Evolutionary conservation across 2,797 vertebrate species (phyloP).

Genomic region (Alauda arvensis): DNA sequence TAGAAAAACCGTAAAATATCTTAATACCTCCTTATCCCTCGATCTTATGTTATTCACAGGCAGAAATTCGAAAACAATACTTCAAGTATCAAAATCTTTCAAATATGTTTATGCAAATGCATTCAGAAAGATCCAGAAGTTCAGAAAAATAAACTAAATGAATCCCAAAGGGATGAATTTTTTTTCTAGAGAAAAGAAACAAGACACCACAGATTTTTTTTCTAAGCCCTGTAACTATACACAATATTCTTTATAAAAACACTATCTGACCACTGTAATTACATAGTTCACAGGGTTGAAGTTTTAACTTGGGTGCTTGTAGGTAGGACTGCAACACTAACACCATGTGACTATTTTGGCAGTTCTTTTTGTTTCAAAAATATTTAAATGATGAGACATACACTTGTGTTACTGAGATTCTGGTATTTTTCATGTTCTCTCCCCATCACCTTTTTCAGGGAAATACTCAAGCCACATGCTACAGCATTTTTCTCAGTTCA

Average conservation of each 20-base stretch:
- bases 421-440: not conserved
- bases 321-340: not conserved
- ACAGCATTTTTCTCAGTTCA: not conserved
- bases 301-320: not conserved
- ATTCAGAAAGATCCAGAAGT: constrained; percentile 41
- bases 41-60: not conserved
- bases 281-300: not conserved
- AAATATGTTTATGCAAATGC: constrained; percentile 8
- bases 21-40: not conserved
- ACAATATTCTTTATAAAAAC: constrained; percentile 29
- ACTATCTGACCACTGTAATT: constrained; percentile 12
- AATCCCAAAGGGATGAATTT: constrained; percentile 13
- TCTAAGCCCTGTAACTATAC: constrained; percentile 26
- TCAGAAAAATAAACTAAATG: constrained; percentile 36
- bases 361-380: not conserved
- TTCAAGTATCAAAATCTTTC: not conserved
- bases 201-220: constrained; percentile 18
- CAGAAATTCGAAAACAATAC: not conserved
- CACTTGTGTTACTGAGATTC: not conserved
- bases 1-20: not conserved
- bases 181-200: constrained; percentile 28
- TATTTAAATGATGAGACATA: not conserved
- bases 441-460: not conserved
- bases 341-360: not conserved
- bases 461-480: rapidly evolving